Percentiles rank a stretch among this genome's conserved stretches.
phyloP scores from a whole-genome alignment of 2,113 vertebrate genomes.

The Entelurus aequoreus region DNA sequence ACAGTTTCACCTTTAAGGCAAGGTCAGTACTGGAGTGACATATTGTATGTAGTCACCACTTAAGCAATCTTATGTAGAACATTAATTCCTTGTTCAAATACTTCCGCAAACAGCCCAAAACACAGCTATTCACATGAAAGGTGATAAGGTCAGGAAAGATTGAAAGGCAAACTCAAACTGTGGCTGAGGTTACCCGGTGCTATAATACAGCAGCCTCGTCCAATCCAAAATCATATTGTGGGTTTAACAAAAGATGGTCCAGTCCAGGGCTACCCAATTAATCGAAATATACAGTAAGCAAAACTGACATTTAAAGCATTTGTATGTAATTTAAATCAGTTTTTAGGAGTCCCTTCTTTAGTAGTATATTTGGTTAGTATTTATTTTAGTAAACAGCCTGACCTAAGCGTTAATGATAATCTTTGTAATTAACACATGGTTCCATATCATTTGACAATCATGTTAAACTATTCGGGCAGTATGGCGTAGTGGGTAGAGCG shows the following conservation, averaged over 20 bases:
- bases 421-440: no score
- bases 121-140: neutral
- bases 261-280: no score
- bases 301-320: no score
- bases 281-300: no score
- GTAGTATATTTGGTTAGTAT: no score
- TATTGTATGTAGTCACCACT: neutral
- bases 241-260: neutral
- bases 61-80: neutral
- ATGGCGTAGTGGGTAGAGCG: no score
- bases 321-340: no score
- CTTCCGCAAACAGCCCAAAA: neutral
- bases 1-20: neutral
- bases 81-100: neutral
- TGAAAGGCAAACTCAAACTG: neutral
- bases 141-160: slow-evolving; percentile 1
- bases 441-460: no score
- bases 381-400: no score
- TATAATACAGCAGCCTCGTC: neutral
- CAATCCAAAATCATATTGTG: neutral
- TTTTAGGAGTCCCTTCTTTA: no score
- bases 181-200: neutral
- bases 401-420: no score
- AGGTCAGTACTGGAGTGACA: neutral
- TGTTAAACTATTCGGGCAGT: no score